Evolutionary conservation across 2,888 invertebrate species (phyloP).

Genomic region (Allophyes oxyacanthae): DNA sequence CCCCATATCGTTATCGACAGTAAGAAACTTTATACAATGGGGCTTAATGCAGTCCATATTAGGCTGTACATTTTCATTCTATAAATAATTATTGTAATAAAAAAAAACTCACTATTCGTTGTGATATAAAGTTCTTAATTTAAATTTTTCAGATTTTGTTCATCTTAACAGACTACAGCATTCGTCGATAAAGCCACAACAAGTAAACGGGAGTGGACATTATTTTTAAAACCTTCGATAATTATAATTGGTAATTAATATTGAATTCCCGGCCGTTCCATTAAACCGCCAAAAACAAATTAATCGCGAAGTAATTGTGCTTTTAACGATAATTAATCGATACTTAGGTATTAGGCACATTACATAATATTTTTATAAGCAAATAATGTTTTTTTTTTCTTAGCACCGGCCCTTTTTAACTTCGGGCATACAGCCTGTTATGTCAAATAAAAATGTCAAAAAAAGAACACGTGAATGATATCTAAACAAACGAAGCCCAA

Average conservation of each 20-base stretch:
- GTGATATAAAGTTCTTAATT: not conserved
- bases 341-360: not conserved
- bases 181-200: slow-evolving; percentile 3
- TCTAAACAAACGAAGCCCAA: not conserved
- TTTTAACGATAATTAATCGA: slow-evolving; percentile 48
- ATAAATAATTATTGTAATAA: slow-evolving; percentile 8
- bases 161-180: slow-evolving; percentile 8
- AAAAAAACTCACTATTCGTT: slow-evolving; percentile 12
- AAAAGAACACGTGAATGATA: not conserved
- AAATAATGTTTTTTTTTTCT: not conserved
- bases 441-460: slow-evolving; percentile 23
- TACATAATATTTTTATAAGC: not conserved
- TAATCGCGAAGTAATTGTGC: slow-evolving; percentile 51
- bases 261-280: slow-evolving; percentile 54
- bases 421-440: slow-evolving; percentile 2
- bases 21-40: no score
- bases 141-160: slow-evolving; percentile 8
- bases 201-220: slow-evolving; percentile 1
- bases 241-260: slow-evolving; percentile 52
- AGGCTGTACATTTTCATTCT: no score
- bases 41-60: no score
- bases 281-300: slow-evolving; percentile 55
- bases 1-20: no score
- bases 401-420: not conserved
- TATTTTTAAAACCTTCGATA: slow-evolving; percentile 34